Evolutionary conservation across 2,113 vertebrate species (phyloP).

Genomic region (Pluvianellus socialis): DNA sequence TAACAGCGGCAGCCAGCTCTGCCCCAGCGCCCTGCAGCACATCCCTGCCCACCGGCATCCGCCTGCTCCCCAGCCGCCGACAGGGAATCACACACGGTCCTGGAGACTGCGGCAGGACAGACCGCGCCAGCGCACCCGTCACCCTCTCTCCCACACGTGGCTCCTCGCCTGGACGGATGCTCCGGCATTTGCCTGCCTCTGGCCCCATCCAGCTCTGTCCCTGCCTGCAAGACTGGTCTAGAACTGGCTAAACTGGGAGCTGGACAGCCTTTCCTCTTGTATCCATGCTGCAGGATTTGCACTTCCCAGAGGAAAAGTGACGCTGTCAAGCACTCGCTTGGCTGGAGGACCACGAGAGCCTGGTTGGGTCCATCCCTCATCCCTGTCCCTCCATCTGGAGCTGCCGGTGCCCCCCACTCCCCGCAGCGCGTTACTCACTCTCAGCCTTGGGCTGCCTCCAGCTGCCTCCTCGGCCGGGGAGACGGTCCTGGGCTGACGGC

Average conservation of each 20-base stretch:
- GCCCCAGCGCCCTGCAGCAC: neutral
- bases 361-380: neutral
- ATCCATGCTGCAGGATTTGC: neutral
- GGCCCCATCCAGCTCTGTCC: neutral
- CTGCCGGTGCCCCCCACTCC: neutral
- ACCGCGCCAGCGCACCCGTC: neutral
- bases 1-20: neutral
- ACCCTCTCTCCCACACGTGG: accelerated
- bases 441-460: neutral
- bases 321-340: neutral
- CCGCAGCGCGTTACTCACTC: accelerated
- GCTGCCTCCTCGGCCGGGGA: neutral
- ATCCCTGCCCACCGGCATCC: neutral
- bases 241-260: neutral
- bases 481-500: neutral
- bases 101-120: neutral
- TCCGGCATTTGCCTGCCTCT: neutral
- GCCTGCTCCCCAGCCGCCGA: neutral
- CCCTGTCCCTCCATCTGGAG: neutral
- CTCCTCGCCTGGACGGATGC: neutral
- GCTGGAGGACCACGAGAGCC: neutral
- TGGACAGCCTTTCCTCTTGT: neutral
- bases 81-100: neutral
- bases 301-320: neutral
- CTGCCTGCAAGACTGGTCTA: neutral